Evolutionary conservation across 2,113 vertebrate genomes (phyloP), one percentile per base, ranked within the genome.

Genomic region (Nannospalax galili): DNA sequence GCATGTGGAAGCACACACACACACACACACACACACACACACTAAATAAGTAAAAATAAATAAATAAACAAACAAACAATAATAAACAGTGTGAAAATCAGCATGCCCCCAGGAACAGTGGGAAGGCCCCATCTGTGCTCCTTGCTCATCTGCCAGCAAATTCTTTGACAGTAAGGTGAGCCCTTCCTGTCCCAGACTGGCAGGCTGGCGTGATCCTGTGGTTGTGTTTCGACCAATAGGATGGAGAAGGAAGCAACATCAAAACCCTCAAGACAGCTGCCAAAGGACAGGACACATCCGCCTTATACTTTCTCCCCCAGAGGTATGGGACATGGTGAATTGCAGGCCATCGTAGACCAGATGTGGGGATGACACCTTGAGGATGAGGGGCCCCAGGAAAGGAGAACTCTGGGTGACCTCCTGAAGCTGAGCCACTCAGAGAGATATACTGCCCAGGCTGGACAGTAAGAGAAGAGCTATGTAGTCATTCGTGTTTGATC

Each of bases 361-460:
- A 11, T 11, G 28, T n/a, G 20, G 16, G 19, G 26, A 19, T 15
- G 9, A 17, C 28, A 24, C 6, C 0, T 12, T 20, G 7, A 37
- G 48, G 20, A 22, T 5, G 0, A 4, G n/a, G 7, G 40, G 3
- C n/a, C n/a, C n/a, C n/a, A 1, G 12, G 24, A 35, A 11, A 48
- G 40, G 7, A 77, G 24, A 30, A 4, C 9, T 37, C 67, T 1
- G 5, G 48, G 11, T 17, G 37, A 62, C 64, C 35, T 64, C 37
- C 28, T 15, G 4, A 42, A 24, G 14, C 16, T 58, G 32, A 12
- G 52, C 40, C 30, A n/a, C n/a, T 42, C 72, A 20, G 15, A 62
- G 28, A 45, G 62, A 62, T 2, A 42, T 19, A 67, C 69, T 40
- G 72, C n/a, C 4, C 2, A 26, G 3, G 30, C 84, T 60, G 19